Evolutionary conservation across 2,797 vertebrate genomes (phyloP).

Genomic region (Falco rusticolus): DNA sequence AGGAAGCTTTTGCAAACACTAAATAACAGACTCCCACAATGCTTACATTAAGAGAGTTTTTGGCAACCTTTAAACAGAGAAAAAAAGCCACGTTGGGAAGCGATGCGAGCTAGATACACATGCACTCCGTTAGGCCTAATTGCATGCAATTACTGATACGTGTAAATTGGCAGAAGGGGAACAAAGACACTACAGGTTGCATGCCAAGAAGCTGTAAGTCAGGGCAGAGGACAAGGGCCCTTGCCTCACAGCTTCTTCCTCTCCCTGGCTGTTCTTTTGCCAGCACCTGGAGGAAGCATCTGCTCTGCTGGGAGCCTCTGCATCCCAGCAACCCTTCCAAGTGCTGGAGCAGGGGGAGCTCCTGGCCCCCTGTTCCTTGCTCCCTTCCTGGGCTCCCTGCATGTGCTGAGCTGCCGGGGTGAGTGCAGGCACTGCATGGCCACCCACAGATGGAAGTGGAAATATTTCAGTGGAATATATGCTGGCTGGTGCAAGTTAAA

Average conservation of each 20-base stretch:
- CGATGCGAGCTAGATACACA: rapidly evolving
- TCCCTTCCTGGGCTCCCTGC: not conserved
- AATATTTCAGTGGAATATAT: not conserved
- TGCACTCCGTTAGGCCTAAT: rapidly evolving
- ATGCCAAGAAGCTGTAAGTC: not conserved
- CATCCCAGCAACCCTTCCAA: not conserved
- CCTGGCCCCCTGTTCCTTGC: not conserved
- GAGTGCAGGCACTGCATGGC: rapidly evolving
- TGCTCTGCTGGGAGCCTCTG: not conserved
- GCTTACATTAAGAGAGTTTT: not conserved
- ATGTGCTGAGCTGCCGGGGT: not conserved
- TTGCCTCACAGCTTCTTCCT: not conserved
- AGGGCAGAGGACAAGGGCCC: not conserved
- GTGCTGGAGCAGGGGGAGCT: not conserved
- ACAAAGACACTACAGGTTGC: rapidly evolving
- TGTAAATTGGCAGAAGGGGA: not conserved
- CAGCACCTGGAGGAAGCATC: not conserved
- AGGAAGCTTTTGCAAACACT: not conserved
- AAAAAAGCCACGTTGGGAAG: rapidly evolving
- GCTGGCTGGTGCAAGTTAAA: not conserved
- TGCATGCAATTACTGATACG: rapidly evolving
- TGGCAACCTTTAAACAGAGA: not conserved
- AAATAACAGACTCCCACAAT: not conserved
- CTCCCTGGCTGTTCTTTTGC: rapidly evolving
- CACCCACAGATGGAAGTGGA: too few relatives aligned